These are phyloP conservation scores for Drosophila nannoptera DNA, from an alignment of 1,140 invertebrate genomes.

Conservation along the genomic window DNA sequence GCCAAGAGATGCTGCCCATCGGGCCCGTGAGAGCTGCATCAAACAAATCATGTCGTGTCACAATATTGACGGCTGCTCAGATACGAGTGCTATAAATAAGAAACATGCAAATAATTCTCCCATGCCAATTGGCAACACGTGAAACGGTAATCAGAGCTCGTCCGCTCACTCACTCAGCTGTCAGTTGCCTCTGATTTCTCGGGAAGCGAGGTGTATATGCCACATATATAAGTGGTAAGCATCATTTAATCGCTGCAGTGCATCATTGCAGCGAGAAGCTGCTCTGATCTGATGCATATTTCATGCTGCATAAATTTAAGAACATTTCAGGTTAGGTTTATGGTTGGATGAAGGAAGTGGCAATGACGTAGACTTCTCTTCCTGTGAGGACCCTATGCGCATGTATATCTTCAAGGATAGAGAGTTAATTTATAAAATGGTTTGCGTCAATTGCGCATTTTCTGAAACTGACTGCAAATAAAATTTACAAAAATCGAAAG, in stretches of 20 bases:
- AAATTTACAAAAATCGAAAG: not conserved
- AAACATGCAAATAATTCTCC: conserved; percentile 15
- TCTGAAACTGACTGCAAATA: not conserved
- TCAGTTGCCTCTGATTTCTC: conserved; percentile 21
- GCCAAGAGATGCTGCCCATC: conserved; percentile 13
- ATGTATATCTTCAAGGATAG: too few relatives aligned
- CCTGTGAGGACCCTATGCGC: too few relatives aligned
- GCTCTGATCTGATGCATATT: conserved; percentile 40
- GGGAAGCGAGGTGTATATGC: not conserved
- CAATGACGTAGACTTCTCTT: too few relatives aligned
- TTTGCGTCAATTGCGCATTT: not conserved
- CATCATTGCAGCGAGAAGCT: not conserved
- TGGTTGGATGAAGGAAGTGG: not conserved
- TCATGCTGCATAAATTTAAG: conserved; percentile 47
- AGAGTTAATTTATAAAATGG: too few relatives aligned
- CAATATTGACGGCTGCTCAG: conserved; percentile 60
- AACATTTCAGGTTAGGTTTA: not conserved
- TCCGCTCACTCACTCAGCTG: conserved; percentile 15
- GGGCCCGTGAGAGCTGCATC: conserved; percentile 20
- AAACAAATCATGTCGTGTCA: conserved; percentile 66
- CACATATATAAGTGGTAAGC: conserved; percentile 9
- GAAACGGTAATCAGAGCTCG: conserved; percentile 37
- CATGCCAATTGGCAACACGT: conserved; percentile 4
- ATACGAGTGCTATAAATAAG: conserved; percentile 50
- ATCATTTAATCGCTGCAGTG: conserved; percentile 9